Percentiles rank a stretch among this genome's conserved stretches.
Evolutionary conservation across 2,888 invertebrate species (phyloP).

Genomic region (Caenorhabditis wallacei): DNA sequence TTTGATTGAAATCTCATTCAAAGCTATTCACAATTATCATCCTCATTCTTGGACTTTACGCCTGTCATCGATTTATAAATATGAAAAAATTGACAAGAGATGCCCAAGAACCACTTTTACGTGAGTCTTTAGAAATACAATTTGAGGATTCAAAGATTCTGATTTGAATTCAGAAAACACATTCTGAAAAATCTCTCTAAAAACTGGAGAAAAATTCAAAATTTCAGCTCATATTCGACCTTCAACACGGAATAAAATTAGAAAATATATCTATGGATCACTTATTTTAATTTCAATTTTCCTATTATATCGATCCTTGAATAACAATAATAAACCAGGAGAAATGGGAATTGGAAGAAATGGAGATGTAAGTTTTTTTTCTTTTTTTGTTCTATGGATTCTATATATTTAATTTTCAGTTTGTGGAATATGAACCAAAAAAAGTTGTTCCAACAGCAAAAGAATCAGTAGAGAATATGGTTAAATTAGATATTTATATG

Average conservation of each 20-base stretch:
- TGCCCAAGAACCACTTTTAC: conserved; percentile 45
- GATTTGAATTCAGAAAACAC: neutral
- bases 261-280: conserved; percentile 76
- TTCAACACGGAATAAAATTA: conserved; percentile 62
- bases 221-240: conserved; percentile 70
- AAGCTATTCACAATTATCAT: conserved; percentile 31
- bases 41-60: conserved; percentile 52
- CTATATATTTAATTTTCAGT: conserved; percentile 45
- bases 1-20: neutral
- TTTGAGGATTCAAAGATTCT: neutral
- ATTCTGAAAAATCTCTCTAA: too few relatives aligned
- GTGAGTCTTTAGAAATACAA: conserved; percentile 38
- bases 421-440: conserved; percentile 34
- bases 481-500: conserved; percentile 81
- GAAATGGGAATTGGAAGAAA: conserved; percentile 34
- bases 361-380: conserved; percentile 44
- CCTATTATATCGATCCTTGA: conserved; percentile 46
- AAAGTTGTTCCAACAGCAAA: conserved; percentile 1
- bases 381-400: too few relatives aligned
- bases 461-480: conserved; percentile 68
- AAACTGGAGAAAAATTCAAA: neutral
- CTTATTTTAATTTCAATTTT: conserved; percentile 56
- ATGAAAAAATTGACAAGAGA: conserved; percentile 54
- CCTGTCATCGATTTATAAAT: conserved; percentile 32
- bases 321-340: conserved; percentile 13